phyloP scores from a whole-genome alignment of 2,888 invertebrate genomes.

The Heliconius aoede region DNA sequence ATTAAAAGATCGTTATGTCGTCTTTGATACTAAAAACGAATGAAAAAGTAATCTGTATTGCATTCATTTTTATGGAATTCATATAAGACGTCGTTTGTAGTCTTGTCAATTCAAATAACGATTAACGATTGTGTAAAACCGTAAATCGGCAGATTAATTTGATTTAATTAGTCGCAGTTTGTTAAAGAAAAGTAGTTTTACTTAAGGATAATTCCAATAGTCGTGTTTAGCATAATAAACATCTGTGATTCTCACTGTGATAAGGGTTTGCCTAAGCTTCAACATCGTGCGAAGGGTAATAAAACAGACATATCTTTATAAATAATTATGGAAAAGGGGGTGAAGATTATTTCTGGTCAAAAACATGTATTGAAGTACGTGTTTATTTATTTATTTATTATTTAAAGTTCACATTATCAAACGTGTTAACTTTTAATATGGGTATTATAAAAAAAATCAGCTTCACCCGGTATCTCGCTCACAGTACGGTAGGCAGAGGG shows the following conservation, averaged over 20 bases:
- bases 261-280: neutral
- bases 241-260: too few species aligned
- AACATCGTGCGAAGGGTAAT: neutral
- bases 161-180: neutral
- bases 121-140: neutral
- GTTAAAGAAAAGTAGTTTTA: too few species aligned
- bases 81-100: constrained; percentile 34
- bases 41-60: constrained; percentile 40
- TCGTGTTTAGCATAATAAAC: neutral
- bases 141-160: neutral
- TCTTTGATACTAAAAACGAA: constrained; percentile 56
- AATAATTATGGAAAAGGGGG: neutral
- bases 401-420: neutral
- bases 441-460: too few species aligned
- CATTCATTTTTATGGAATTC: constrained; percentile 35
- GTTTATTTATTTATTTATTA: neutral
- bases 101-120: neutral
- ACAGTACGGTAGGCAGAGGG: too few species aligned
- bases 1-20: constrained; percentile 57
- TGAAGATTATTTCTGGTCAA: neutral
- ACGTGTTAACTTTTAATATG: neutral
- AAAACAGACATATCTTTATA: neutral
- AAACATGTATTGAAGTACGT: neutral
- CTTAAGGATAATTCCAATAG: too few species aligned
- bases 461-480: too few species aligned